These are phyloP conservation scores for Hartigia nigra DNA, from an alignment of 2,888 invertebrate species.

Conservation along the genomic window DNA sequence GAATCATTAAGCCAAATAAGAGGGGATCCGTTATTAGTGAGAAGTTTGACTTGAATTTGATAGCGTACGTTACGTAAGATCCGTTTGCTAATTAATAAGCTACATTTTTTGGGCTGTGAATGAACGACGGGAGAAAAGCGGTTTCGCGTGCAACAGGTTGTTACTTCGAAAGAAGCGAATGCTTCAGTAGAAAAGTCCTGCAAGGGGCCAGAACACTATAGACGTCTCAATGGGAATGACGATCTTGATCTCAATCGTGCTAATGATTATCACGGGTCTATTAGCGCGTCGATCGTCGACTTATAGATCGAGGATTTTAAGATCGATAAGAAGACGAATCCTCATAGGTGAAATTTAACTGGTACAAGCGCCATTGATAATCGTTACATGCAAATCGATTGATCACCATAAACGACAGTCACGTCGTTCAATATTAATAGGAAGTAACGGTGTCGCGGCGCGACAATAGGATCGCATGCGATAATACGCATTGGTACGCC, in stretches of 20 bases:
- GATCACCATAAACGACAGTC: neutral
- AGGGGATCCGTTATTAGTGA: neutral
- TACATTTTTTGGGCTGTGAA: neutral
- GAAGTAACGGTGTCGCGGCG: constrained; percentile 1
- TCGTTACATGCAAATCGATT: neutral
- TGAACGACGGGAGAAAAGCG: neutral
- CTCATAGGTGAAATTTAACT: neutral
- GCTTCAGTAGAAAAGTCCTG: neutral
- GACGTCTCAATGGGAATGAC: neutral
- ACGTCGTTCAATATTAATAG: neutral
- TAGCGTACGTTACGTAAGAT: neutral
- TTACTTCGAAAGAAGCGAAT: neutral
- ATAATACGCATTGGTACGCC: neutral
- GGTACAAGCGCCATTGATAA: neutral
- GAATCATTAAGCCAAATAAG: neutral
- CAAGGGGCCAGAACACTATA: neutral
- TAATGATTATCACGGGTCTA: neutral
- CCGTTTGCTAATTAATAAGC: neutral
- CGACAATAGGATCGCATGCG: neutral
- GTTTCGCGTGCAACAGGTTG: neutral
- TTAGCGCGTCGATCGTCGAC: neutral
- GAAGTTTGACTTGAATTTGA: neutral
- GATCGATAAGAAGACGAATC: neutral
- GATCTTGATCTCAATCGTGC: neutral
- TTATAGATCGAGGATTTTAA: neutral